phyloP scores from a whole-genome alignment of 2,888 invertebrate genomes.

The Drosophila meridiana region DNA sequence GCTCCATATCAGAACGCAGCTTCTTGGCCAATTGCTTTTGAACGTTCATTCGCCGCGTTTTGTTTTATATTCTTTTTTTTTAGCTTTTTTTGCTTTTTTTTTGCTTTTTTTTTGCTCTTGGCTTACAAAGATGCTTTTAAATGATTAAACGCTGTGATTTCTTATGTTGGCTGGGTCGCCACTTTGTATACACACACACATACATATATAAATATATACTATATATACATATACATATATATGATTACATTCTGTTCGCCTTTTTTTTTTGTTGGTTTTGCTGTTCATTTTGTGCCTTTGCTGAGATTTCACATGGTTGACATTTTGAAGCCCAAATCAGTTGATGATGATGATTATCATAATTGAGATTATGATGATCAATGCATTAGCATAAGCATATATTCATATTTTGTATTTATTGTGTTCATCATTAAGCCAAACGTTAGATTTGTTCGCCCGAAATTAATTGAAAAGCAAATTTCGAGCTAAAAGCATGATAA shows the following conservation, averaged over 20 bases:
- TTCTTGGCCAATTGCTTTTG: slow-evolving; percentile 57
- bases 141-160: slow-evolving; percentile 76
- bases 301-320: slow-evolving; percentile 53
- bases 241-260: slow-evolving; percentile 38
- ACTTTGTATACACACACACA: slow-evolving; percentile 27
- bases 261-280: slow-evolving; percentile 6
- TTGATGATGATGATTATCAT: slow-evolving; percentile 18
- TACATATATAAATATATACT: not conserved
- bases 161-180: slow-evolving; percentile 59
- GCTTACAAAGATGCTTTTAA: slow-evolving; percentile 77
- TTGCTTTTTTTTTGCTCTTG: slow-evolving; percentile 34
- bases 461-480: slow-evolving; percentile 47
- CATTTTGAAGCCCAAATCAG: slow-evolving; percentile 39
- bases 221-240: slow-evolving; percentile 8
- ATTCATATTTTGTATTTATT: slow-evolving; percentile 24
- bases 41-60: slow-evolving; percentile 60
- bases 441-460: slow-evolving; percentile 37
- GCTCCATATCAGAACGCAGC: slow-evolving; percentile 57
- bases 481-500: slow-evolving; percentile 28
- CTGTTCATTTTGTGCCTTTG: slow-evolving; percentile 24
- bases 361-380: slow-evolving; percentile 15
- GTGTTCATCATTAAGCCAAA: slow-evolving; percentile 37
- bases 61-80: slow-evolving; percentile 46
- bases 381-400: slow-evolving; percentile 39
- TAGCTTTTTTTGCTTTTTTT: slow-evolving; percentile 28